Conservation (phyloP, 2,797 vertebrate species). For the Gymnothorax reevesii region DNA sequence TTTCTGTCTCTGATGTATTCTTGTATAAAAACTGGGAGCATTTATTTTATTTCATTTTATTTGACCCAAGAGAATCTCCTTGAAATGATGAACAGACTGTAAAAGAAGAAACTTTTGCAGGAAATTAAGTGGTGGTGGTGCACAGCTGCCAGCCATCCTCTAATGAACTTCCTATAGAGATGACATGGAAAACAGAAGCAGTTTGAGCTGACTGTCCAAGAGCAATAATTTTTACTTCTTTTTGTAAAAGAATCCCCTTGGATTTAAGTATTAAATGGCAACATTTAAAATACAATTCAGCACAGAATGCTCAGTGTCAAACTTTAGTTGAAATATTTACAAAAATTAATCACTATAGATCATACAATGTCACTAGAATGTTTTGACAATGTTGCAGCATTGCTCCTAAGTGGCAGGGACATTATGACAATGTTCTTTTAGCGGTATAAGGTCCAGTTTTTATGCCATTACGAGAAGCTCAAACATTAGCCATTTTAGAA, state of each 20-base stretch:
- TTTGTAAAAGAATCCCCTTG: not conserved
- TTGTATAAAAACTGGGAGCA: not conserved
- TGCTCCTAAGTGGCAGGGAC: too few species aligned
- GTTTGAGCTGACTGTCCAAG: not conserved
- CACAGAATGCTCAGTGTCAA: not conserved
- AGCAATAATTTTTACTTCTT: too few species aligned
- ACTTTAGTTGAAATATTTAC: too few species aligned
- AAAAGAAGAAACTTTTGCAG: not conserved
- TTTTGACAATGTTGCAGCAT: too few species aligned
- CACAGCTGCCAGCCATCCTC: not conserved
- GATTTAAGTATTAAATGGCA: not conserved
- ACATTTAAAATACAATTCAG: not conserved
- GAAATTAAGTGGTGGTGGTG: not conserved
- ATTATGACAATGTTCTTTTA: too few species aligned
- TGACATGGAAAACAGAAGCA: not conserved
- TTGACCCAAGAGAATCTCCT: not conserved
- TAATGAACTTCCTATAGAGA: not conserved
- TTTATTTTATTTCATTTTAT: not conserved
- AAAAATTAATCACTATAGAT: too few species aligned
- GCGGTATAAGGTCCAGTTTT: not conserved
- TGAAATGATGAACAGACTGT: not conserved
- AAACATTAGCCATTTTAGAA: not conserved
- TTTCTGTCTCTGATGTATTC: not conserved
- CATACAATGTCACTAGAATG: too few species aligned
- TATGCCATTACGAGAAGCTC: not conserved